Percentiles rank a stretch among this genome's conserved stretches.
phyloP scores from a whole-genome alignment of 2,888 invertebrate genomes.

The Eristalis tenax region DNA sequence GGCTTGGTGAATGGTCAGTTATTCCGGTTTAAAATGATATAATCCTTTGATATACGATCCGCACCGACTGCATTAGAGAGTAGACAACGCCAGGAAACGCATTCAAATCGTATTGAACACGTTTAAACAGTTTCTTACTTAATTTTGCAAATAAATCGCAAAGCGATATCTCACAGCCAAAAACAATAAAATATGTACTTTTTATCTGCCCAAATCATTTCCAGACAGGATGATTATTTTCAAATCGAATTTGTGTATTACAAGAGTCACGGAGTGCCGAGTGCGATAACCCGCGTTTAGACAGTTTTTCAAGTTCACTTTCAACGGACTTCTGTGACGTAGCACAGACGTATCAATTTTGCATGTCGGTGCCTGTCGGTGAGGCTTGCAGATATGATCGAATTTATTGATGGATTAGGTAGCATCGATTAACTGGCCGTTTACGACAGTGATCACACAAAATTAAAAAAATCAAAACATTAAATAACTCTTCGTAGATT shows the following conservation, averaged over 20 bases:
- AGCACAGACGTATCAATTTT: no score
- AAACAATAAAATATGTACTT: not conserved
- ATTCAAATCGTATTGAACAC: not conserved
- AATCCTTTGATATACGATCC: not conserved
- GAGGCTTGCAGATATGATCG: no score
- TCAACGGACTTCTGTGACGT: not conserved
- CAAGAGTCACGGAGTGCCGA: conserved; percentile 26
- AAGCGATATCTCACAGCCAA: not conserved
- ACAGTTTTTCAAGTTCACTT: not conserved
- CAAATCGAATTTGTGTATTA: not conserved
- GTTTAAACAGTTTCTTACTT: not conserved
- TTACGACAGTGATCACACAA: no score
- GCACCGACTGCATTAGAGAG: not conserved
- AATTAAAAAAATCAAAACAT: no score
- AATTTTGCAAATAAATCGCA: not conserved
- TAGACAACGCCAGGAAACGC: not conserved
- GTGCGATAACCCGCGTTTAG: not conserved
- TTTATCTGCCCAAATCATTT: conserved; percentile 3
- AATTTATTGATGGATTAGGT: no score
- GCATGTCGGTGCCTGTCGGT: no score
- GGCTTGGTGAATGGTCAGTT: conserved; percentile 5
- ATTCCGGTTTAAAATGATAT: not conserved
- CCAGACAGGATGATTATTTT: not conserved
- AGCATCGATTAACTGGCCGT: no score
- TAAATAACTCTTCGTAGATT: not conserved